Percentiles rank a stretch among this genome's conserved stretches.
Evolutionary conservation across 2,113 vertebrate species (phyloP).

Genomic region (Entomyzon cyanotis): DNA sequence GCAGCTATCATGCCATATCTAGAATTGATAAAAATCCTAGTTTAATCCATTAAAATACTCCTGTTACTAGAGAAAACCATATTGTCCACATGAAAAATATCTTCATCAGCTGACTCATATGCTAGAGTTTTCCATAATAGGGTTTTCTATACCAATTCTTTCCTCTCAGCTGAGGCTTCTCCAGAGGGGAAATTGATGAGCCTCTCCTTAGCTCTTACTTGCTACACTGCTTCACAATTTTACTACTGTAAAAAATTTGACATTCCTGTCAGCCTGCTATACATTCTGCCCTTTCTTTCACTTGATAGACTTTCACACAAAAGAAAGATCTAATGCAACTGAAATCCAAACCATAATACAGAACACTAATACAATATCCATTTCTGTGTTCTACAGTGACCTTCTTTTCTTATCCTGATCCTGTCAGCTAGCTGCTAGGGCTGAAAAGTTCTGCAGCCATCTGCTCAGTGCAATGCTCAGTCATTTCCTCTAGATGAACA

Average conservation of each 20-base stretch:
- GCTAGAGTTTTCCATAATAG: neutral
- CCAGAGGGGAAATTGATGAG: neutral
- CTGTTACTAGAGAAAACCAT: neutral
- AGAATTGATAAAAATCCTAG: neutral
- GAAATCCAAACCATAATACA: neutral
- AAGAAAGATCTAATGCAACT: neutral
- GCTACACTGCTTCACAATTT: neutral
- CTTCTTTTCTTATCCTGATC: neutral
- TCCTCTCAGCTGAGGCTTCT: neutral
- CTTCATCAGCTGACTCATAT: neutral
- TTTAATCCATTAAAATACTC: neutral
- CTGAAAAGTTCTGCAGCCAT: neutral
- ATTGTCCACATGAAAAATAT: neutral
- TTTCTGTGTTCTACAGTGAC: neutral
- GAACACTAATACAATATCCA: neutral
- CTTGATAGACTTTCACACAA: neutral
- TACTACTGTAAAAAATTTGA: neutral
- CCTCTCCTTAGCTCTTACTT: neutral
- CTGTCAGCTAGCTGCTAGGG: neutral
- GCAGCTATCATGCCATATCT: accelerated
- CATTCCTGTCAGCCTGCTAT: neutral
- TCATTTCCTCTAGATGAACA: neutral
- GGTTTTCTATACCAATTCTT: neutral
- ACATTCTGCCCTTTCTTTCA: neutral
- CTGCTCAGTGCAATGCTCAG: neutral